A percentile compares a stretch with the other conserved stretches of the same genome.
phyloP scores from a whole-genome alignment of 1,140 invertebrate species.

The Pseudomyrmex sp. region DNA sequence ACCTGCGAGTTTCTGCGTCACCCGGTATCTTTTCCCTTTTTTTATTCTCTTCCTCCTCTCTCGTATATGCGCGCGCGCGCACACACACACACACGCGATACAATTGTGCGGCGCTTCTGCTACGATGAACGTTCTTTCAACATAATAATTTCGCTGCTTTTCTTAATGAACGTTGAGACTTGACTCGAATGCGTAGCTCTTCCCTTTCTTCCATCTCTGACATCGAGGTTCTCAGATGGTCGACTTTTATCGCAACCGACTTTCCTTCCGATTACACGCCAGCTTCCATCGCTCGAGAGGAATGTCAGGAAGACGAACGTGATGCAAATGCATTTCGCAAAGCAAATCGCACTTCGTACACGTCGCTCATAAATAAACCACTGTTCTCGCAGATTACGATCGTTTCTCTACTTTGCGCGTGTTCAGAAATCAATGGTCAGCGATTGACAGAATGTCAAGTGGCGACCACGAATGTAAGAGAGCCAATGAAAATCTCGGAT shows the following conservation, averaged over 20 bases:
- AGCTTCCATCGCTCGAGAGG: neutral
- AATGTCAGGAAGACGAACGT: neutral
- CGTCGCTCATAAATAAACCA: neutral
- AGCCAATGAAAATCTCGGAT: slow-evolving; percentile 1
- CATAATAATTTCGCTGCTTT: too few species aligned
- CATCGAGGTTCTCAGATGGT: slow-evolving; percentile 20
- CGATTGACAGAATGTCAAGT: neutral
- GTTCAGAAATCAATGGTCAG: neutral
- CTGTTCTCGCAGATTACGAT: slow-evolving; percentile 1
- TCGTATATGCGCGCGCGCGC: neutral
- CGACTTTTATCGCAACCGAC: slow-evolving; percentile 49
- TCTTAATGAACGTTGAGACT: neutral
- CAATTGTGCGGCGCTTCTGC: neutral
- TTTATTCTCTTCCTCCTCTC: too few species aligned
- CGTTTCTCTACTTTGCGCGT: neutral
- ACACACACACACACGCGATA: too few species aligned
- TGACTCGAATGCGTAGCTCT: neutral
- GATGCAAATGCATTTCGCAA: slow-evolving; percentile 6
- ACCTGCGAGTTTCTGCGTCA: neutral
- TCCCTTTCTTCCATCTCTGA: neutral
- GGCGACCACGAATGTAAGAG: neutral
- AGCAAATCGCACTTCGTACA: too few species aligned
- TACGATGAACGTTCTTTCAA: slow-evolving; percentile 1
- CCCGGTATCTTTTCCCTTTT: neutral
- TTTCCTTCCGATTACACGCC: slow-evolving; percentile 39